Evolutionary conservation across 2,113 vertebrate species (phyloP), one percentile per base, ranked within the genome.

Genomic region (Chinchilla lanigera): DNA sequence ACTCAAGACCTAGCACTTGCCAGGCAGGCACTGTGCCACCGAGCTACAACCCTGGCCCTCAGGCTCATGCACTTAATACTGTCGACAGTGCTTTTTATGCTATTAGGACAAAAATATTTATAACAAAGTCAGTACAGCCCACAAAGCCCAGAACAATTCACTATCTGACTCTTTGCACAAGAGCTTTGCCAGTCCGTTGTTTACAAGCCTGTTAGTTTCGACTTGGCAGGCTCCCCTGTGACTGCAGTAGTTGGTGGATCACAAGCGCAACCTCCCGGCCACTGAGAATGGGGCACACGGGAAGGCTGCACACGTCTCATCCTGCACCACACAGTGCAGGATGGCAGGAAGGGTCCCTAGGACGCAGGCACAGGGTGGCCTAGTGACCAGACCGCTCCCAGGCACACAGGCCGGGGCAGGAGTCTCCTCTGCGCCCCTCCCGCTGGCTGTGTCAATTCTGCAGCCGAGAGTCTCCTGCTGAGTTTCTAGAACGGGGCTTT

Each of bases 401-500:
- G 19, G 54, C 3, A 2, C 2, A 8, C 30, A 1, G 30, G 69
- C 61, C 8, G 5, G 67, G 41, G 16, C 0, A 5, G 5, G 14
- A 44, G 8, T 7, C 38, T 22, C 22, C 16, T 26, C 38, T 28
- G 20, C 0, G 10, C 11, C 26, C 28, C 67, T 30, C 71, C 47
- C 0, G 1, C 38, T 47, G 1, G 0, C 3, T 17, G 6, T 6
- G 3, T 33, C 41, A 13, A 17, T 26, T 54, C 30, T 17, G 13
- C 0, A 33, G 50, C 60, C 13, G 0, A 3, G 16, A 41, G 56
- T 5, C 9, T 35, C 58, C 63, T 41, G 2, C 0, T 30, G 16
- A 58, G 33, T 24, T 52, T 7, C 67, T 28, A 12, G 9, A 2
- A 13, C 3, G 80, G 2, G 11, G 2, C 47, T 90, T 56, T 17